Base-by-base conservation (phyloP, 2,797 vertebrate species). In the Pantherophis vulpinus region DNA sequence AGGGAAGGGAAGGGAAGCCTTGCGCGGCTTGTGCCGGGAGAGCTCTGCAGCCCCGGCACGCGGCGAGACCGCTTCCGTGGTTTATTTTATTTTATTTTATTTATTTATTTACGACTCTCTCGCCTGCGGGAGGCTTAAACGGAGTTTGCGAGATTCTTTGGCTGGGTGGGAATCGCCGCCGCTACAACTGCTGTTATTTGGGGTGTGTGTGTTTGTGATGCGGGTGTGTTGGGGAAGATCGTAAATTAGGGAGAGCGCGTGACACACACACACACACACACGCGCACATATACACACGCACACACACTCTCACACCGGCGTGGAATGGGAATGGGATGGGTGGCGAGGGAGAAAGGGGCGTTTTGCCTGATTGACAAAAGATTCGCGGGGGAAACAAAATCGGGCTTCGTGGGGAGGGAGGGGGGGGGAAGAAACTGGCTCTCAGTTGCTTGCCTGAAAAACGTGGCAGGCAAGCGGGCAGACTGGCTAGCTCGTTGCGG, bases 101-200 rank as follows among this genome's bases (percentile, higher is more conserved):
- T 89, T 59, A 25, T 54, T 55, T 56, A 25, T 74, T 92, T 74
- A 10, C 74, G 74, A 9, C 60, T 27, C 74, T 87, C 55, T 87
- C 42, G 61, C 91, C 5, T 88, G 88, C 60, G 83, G 91, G 42
- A 37, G 91, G 91, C 79, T 25, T 25, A 25, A 92, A 56, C 25
- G 91, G 93, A 92, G 86, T 94, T 94, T 86, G 86, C 88, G 27
- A 23, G 89, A 13, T 88, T 92, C 86, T 83, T 92, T 47, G 5
- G 47, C 86, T 89, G 93, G 93, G 74, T 94, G 93, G 88, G 55
- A 11, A 55, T 87, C 29, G 87, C 2, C 23, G 58, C 63, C 14
- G 23, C 14, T 23, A 51, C 56, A 42, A 56, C 47, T 20, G 60
- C 86, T 88, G 63, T 6, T 63, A 11, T 93, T 93, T 20, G 74